Percentiles rank a stretch among this genome's conserved stretches.
phyloP scores from a whole-genome alignment of 2,113 vertebrate species.

The Aix galericulata region DNA sequence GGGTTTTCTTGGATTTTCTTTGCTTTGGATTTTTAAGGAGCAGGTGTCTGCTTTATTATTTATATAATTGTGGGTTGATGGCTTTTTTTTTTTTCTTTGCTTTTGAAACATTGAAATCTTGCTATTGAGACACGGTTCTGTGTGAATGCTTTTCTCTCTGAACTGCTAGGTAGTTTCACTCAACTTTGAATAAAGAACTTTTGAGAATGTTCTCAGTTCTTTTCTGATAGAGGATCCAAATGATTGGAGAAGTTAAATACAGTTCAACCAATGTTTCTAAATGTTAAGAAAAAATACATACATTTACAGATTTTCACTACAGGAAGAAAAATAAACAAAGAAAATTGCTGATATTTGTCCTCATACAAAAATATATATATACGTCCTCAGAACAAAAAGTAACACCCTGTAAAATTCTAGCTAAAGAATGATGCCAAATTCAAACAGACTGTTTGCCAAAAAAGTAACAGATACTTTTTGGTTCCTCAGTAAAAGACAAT shows the following conservation, averaged over 20 bases:
- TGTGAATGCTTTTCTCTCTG: background rate
- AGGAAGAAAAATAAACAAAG: background rate
- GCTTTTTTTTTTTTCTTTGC: background rate
- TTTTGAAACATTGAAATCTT: background rate
- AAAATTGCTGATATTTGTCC: background rate
- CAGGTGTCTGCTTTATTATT: slow-evolving; percentile 42
- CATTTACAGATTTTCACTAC: background rate
- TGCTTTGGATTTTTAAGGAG: slow-evolving; percentile 12
- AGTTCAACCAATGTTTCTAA: background rate
- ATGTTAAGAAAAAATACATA: background rate
- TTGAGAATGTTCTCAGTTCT: background rate
- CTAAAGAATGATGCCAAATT: background rate
- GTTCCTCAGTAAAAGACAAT: background rate
- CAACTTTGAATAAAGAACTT: background rate
- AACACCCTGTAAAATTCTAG: background rate
- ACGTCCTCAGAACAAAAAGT: background rate
- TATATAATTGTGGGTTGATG: background rate
- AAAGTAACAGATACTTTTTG: background rate
- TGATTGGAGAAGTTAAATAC: background rate
- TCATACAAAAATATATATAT: background rate
- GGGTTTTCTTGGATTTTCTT: background rate
- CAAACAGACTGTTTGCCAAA: background rate
- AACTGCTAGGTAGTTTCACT: background rate
- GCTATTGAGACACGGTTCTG: background rate
- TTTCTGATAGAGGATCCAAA: background rate